Evolutionary conservation across 2,797 vertebrate genomes (phyloP), one percentile per base, ranked within the genome.

Genomic region (Mustela erminea): DNA sequence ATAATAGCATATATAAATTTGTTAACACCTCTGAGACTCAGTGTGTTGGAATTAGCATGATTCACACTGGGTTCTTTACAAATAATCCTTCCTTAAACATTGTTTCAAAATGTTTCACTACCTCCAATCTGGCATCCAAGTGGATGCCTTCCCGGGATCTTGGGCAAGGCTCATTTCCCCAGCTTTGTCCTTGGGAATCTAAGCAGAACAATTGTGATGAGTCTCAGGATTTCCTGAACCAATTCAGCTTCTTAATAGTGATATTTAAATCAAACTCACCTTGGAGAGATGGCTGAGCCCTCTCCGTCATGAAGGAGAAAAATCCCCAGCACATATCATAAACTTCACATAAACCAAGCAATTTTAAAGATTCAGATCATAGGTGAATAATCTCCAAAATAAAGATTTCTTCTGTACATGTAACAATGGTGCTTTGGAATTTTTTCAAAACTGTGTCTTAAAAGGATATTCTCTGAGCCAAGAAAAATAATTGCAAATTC

Each of bases 401-500:
- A 93, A 87, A 96, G 41, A 87, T 74, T 93, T 95, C 41, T 90
- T 77, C 56, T 89, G 14, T 5, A 13, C 21, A 23, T 72, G 25
- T 32, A 96, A 84, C 84, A 75, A 81, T 0, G 4, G 66, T 32
- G 3, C 49, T 86, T 92, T 70, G 13, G 27, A 85, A 64, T 66
- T 77, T 93, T 97, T 96, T 83, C 58, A 49, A 90, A 84, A 41
- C n/a, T 83, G 11, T 80, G 5, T 80, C 87, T 97, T 96, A 82
- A 96, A 92, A 94, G n/a, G 49, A 81, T 87, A 10, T 87, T 90
- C 70, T 93, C 60, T 72, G 29, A 82, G 21, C 46, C 68, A 88
- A 94, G 72, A 77, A 85, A 92, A 84, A 60, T 90, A 96, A 92
- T 84, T 89, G 29, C 56, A 91, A 78, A 83, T 93, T 96, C 82